A percentile compares a stretch with the other conserved stretches of the same genome.
Conservation (phyloP, 2,113 vertebrate genomes). For the Hypocryptadius cinnamomeus region DNA sequence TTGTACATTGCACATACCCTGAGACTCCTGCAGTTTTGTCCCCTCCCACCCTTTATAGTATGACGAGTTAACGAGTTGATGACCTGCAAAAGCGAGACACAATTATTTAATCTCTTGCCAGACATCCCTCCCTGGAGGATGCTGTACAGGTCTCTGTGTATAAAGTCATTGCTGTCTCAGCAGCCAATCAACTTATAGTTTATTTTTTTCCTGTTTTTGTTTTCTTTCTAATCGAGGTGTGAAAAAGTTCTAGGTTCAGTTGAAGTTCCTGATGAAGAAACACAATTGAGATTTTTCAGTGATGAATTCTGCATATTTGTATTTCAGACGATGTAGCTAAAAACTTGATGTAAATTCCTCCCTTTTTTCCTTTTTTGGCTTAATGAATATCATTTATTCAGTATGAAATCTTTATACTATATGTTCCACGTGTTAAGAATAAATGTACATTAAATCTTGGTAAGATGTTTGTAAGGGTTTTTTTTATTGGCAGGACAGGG, state of each 20-base stretch:
- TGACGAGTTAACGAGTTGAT: constrained; percentile 82
- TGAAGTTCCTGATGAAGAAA: constrained; percentile 97
- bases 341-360: constrained; percentile 99
- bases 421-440: constrained; percentile 99
- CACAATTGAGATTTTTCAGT: constrained; percentile 97
- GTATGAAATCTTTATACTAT: constrained; percentile 99
- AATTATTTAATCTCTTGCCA: constrained; percentile 86
- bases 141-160: constrained; percentile 85
- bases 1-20: constrained; percentile 99
- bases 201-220: constrained; percentile 76
- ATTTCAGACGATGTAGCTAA: constrained; percentile 99
- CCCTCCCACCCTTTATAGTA: constrained; percentile 74
- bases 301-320: constrained; percentile 99
- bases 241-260: constrained; percentile 90
- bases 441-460: constrained; percentile 99
- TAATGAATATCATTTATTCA: constrained; percentile 99
- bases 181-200: constrained; percentile 86
- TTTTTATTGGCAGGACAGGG: constrained; percentile 62
- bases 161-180: constrained; percentile 87
- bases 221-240: constrained; percentile 88
- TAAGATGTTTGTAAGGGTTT: constrained; percentile 97
- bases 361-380: constrained; percentile 98
- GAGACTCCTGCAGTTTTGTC: constrained; percentile 81
- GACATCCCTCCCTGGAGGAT: constrained; percentile 77
- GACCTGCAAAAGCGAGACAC: constrained; percentile 82